Base-by-base conservation (phyloP, 1,140 invertebrate species). In the Vanessa tameamea region DNA sequence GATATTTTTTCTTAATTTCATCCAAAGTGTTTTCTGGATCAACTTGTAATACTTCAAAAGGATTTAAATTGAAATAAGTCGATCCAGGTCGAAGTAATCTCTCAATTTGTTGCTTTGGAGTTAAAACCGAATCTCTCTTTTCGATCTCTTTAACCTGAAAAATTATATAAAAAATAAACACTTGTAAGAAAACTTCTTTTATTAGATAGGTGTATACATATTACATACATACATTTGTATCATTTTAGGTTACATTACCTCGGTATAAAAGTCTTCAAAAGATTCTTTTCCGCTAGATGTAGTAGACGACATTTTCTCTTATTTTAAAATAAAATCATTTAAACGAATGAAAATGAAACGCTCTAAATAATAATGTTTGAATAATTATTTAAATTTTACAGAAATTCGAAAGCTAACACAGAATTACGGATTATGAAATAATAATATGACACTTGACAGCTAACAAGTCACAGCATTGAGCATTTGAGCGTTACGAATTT, bases 1-100 rank as follows among this genome's bases (percentile, higher is more conserved):
- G 95, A 90, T 99, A 99, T 93, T 99, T 99, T 88, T 99, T 99
- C 89, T 99, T 99, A 31, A 99, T 96, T 88, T 98, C 97, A 82
- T 99, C 97, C 53, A 99, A 88, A 47, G 96, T 92, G 31, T 96
- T 95, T 70, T 98, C 97, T 47, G 98, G 97, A 84, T 99, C 98
- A 78, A 99, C 95, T 94, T 99, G 97, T 50, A 99, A 93, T 47
- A 99, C 98, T 94, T 98, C 98, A 92, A 98, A 99, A 13, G 98
- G 98, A 94, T 99, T 99, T 77, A 99, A 94, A 94, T 99, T 99
- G 88, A 98, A 97, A 93, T 99, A 99, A 11, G 98, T 98, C 1
- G 98, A 98, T 20, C 98, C 98, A 69, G 98, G 97, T 79, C 98
- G 94, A 31, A 99, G 94, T 74, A 99, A 93, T 84, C 98, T 94